These are phyloP conservation scores for Parnassius smintheus DNA, from an alignment of 2,888 invertebrate species.

Conservation along the genomic window DNA sequence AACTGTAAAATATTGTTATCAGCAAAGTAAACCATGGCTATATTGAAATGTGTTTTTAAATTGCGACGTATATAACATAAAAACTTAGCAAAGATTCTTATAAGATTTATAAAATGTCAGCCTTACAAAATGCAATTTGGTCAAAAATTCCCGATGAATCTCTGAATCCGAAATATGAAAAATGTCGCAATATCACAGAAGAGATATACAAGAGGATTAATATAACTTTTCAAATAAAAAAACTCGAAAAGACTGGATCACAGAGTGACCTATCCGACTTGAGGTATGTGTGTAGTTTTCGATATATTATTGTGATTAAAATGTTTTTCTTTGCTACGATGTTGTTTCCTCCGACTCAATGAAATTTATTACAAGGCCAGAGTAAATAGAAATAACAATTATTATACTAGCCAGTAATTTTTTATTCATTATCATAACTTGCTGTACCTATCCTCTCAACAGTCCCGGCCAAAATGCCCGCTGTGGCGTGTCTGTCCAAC, in stretches of 20 bases:
- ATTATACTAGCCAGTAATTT: too few relatives aligned
- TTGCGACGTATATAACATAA: constrained; percentile 35
- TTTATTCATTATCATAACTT: too few relatives aligned
- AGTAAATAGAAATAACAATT: too few relatives aligned
- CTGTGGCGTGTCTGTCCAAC: too few relatives aligned
- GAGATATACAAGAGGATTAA: constrained; percentile 76
- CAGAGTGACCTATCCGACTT: constrained; percentile 65
- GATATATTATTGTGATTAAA: too few relatives aligned
- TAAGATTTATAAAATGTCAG: constrained; percentile 55
- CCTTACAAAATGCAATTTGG: constrained; percentile 59
- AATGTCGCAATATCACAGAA: constrained; percentile 73
- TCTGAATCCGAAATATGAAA: constrained; percentile 64
- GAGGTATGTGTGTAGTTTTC: constrained; percentile 46
- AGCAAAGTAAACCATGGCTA: constrained; percentile 43
- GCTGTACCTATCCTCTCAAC: too few relatives aligned
- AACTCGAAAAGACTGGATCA: constrained; percentile 57
- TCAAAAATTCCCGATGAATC: constrained; percentile 45
- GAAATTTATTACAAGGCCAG: too few relatives aligned
- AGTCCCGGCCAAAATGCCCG: too few relatives aligned
- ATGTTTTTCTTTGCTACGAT: too few relatives aligned
- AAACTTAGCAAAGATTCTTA: constrained; percentile 51
- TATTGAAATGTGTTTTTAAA: constrained; percentile 46
- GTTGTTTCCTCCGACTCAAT: too few relatives aligned
- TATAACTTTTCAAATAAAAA: constrained; percentile 74
- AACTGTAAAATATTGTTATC: constrained; percentile 42